A percentile compares a stretch with the other conserved stretches of the same genome.
These are phyloP conservation scores for Hylia prasina DNA, from an alignment of 2,113 vertebrate genomes.

Conservation along the genomic window DNA sequence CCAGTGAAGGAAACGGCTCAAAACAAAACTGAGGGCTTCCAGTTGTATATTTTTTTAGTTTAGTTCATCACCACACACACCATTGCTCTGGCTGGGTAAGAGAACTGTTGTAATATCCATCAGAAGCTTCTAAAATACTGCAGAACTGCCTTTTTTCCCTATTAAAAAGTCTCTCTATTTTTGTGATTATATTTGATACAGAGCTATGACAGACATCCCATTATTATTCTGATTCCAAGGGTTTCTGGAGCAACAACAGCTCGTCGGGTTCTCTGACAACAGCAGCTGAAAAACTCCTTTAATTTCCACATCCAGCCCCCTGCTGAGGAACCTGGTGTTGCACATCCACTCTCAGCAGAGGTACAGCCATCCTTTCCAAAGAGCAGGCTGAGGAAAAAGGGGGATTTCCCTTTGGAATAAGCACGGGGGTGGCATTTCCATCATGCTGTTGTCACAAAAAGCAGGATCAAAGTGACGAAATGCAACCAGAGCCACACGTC, in stretches of 20 bases:
- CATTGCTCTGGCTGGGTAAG: neutral
- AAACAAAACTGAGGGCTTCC: neutral
- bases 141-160: neutral
- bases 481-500: neutral
- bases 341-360: neutral
- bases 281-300: rapidly evolving
- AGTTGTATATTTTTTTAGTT: neutral
- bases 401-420: neutral
- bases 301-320: rapidly evolving
- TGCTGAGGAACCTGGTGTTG: neutral
- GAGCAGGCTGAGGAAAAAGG: neutral
- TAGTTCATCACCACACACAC: neutral
- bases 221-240: neutral
- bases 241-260: neutral
- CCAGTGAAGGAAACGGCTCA: neutral
- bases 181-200: rapidly evolving
- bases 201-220: neutral
- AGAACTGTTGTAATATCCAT: rapidly evolving
- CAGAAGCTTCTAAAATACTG: neutral
- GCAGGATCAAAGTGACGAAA: neutral
- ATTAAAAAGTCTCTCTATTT: neutral
- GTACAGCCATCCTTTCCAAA: neutral
- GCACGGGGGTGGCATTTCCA: neutral
- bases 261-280: rapidly evolving
- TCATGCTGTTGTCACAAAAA: neutral